Conservation (phyloP, 2,888 invertebrate genomes). For the Abrostola triplasia region DNA sequence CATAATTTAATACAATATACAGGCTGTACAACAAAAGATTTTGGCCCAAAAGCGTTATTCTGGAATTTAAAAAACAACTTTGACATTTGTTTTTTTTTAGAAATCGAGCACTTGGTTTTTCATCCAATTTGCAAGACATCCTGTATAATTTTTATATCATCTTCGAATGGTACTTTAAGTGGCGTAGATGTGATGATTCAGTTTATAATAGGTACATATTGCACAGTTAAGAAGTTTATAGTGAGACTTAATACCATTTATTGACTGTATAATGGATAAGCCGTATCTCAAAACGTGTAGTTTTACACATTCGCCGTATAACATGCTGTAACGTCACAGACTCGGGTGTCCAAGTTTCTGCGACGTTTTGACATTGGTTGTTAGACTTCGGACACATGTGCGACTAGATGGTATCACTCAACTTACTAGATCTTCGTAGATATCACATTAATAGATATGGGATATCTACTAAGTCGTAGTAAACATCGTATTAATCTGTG, state of each 20-base stretch:
- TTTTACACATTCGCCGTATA: neutral
- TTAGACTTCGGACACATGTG: too few relatives aligned
- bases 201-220: neutral
- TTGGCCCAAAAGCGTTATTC: neutral
- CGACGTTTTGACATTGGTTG: neutral
- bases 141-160: neutral
- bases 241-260: neutral
- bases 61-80: too few relatives aligned
- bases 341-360: neutral
- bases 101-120: too few relatives aligned
- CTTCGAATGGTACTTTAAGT: neutral
- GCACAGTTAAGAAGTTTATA: neutral
- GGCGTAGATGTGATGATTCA: neutral
- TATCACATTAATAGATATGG: too few relatives aligned
- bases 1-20: conserved; percentile 11
- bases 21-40: conserved; percentile 8
- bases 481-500: too few relatives aligned
- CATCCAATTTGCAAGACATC: neutral
- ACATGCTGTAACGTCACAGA: neutral
- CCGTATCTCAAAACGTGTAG: neutral
- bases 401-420: too few relatives aligned
- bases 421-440: too few relatives aligned
- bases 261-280: neutral
- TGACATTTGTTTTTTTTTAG: too few relatives aligned
- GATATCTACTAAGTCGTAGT: too few relatives aligned